Evolutionary conservation across 2,888 invertebrate species (phyloP), one percentile per base, ranked within the genome.

Genomic region (Vandiemenella viatica): DNA sequence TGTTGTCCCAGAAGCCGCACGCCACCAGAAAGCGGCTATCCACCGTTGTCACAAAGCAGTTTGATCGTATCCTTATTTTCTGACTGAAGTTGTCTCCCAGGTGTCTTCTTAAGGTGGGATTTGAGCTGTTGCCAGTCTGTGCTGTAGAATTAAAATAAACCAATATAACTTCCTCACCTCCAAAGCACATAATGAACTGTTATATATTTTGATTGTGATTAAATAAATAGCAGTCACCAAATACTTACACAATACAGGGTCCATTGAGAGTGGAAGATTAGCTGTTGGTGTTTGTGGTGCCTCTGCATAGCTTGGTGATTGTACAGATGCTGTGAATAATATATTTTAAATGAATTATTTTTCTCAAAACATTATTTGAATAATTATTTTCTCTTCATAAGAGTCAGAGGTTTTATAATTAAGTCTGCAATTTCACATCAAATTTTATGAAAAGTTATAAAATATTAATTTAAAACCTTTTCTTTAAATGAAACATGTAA

Each of bases 1-100:
- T 95, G 69, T 97, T 97, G 67, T 99, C 98, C 91, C 97, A 97
- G 71, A 97, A 98, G 48, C 98, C 98, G 63, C 95, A 93, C 1
- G 97, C 95, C 56, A 99, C 87, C 57, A 99, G 78, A 70, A 92
- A 95, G 55, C 91, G 77, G 62, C 93, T 93, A 69, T 99, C 98
- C 2, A 97, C 95, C 0, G 97, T 97, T 20, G 95, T 95, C 21
- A 97, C 91, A 71, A 97, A 98, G 67, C 95, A 95, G 67, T 89
- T 91, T 60, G 87, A 86, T 53, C 87, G 79, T 59, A 96, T 90
- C 64, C 86, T 84, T 56, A 97, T 74, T 63, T 95, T 87, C 67
- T 97, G 96, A 61, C 96, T 96, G 72, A 98, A 97, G 71, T 96
- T 93, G 67, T 97, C 96, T 45, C 97, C 97, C 53, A 98, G 75